Base-by-base conservation (phyloP, 2,113 vertebrate species). In the Leptobrachium leishanense region DNA sequence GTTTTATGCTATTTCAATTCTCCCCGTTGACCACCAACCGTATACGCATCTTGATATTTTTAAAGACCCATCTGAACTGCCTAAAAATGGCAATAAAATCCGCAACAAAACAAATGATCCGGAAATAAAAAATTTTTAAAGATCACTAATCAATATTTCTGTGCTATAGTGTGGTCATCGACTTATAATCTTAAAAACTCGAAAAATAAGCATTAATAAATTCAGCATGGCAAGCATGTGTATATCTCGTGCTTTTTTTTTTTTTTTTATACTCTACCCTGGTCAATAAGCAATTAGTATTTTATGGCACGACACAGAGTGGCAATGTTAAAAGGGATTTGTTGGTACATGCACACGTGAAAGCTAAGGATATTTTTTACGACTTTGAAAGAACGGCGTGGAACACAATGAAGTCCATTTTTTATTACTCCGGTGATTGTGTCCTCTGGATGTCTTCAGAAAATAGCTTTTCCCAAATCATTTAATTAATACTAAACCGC, bases 251-350 rank as follows among this genome's bases (percentile, higher is more conserved):
- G 82, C 43, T 0, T 88, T 89, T 88, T 87, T 31, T 31, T 31
- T 31, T 31, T 31, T 31, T 31, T 31, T 31, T 31, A 31, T 31
- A 31, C 84, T 87, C 79, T 86, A 82, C 84, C 82, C 85, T 84
- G 81, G 86, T 93, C 91, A 91, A 92, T 92, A 89, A 91, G 87
- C 86, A 92, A 92, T 92, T 92, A 93, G 89, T 85, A 88, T 91
- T 92, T 93, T 92, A 94, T 92, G 90, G 89, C 89, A 87, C 89
- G 89, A 90, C 81, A 86, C 84, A 84, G 83, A 88, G 83, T 84
- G 79, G 82, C 81, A 85, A 79, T 0, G 3, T 88, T 88, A 88
- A 88, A 86, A 85, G 80, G 73, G 70, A 75, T 82, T 88, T 89
- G 85, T 89, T 86, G 86, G 83, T 87, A 85, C 84, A 87, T 83